These are phyloP conservation scores for Nannoperca obscura DNA, from an alignment of 2,797 vertebrate species.

Conservation along the genomic window DNA sequence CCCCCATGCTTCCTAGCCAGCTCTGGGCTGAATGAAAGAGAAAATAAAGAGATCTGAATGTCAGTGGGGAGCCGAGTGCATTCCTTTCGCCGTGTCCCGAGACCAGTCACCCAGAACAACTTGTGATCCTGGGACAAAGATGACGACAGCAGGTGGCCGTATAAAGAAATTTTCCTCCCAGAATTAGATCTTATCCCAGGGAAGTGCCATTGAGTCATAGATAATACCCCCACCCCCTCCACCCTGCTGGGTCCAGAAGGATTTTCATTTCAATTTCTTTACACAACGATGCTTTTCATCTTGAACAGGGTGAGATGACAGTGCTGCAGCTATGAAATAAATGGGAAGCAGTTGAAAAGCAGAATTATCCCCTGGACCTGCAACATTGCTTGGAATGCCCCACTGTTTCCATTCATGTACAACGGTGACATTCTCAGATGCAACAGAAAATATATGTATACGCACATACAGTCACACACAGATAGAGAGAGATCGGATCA, in stretches of 20 bases:
- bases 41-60: slow-evolving; percentile 98
- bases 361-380: slow-evolving; percentile 94
- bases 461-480: slow-evolving; percentile 27
- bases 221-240: slow-evolving; percentile 89
- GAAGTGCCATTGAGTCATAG: slow-evolving; percentile 94
- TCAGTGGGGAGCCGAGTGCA: slow-evolving; percentile 92
- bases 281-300: slow-evolving; percentile 96
- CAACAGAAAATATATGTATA: slow-evolving; percentile 21
- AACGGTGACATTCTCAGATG: slow-evolving; percentile 49
- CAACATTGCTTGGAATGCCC: slow-evolving; percentile 83
- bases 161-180: slow-evolving; percentile 94
- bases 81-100: slow-evolving; percentile 91
- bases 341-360: slow-evolving; percentile 95
- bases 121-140: slow-evolving; percentile 97
- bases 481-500: slow-evolving; percentile 44
- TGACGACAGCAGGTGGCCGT: slow-evolving; percentile 91
- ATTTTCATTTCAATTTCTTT: slow-evolving; percentile 99
- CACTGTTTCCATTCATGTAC: slow-evolving; percentile 59
- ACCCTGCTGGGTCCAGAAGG: slow-evolving; percentile 93
- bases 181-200: slow-evolving; percentile 97
- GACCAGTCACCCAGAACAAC: slow-evolving; percentile 96
- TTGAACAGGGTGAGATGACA: slow-evolving; percentile 90
- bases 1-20: slow-evolving; percentile 74
- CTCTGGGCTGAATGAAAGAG: slow-evolving; percentile 88
- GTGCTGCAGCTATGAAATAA: slow-evolving; percentile 92